Evolutionary conservation across 2,888 invertebrate species (phyloP).

Genomic region (Sesia apiformis): DNA sequence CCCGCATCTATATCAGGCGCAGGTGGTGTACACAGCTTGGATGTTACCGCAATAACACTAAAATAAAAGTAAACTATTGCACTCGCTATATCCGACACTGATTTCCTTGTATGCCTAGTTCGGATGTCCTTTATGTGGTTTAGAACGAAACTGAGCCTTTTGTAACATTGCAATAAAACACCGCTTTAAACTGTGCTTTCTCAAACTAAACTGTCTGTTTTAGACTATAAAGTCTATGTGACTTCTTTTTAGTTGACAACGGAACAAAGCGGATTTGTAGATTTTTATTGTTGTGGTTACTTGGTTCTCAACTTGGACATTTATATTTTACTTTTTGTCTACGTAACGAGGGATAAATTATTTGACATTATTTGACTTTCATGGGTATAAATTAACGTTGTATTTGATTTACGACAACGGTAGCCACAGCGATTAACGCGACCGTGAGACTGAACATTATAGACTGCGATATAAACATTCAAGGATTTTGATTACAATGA

Average conservation of each 20-base stretch:
- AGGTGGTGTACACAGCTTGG: conserved; percentile 33
- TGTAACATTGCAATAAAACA: background rate
- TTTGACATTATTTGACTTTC: too few species aligned
- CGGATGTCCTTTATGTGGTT: background rate
- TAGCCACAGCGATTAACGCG: too few species aligned
- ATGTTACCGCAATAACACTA: conserved; percentile 48
- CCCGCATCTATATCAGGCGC: conserved; percentile 27
- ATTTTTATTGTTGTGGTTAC: background rate
- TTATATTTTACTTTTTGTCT: too few species aligned
- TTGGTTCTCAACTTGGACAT: too few species aligned
- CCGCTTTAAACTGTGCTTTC: background rate
- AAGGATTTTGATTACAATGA: too few species aligned
- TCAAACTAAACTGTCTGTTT: background rate
- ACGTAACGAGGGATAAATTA: too few species aligned
- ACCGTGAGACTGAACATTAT: too few species aligned
- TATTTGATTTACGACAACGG: too few species aligned
- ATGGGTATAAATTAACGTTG: too few species aligned
- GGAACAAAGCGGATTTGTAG: background rate
- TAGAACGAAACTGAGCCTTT: background rate
- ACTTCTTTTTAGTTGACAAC: background rate
- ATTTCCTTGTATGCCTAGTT: conserved; percentile 14
- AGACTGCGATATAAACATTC: too few species aligned
- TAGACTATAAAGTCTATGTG: background rate
- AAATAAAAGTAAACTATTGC: conserved; percentile 50
- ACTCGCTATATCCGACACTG: conserved; percentile 23